A percentile compares a stretch with the other conserved stretches of the same genome.
phyloP scores from a whole-genome alignment of 2,113 vertebrate genomes.

The Odontophorus gujanensis region DNA sequence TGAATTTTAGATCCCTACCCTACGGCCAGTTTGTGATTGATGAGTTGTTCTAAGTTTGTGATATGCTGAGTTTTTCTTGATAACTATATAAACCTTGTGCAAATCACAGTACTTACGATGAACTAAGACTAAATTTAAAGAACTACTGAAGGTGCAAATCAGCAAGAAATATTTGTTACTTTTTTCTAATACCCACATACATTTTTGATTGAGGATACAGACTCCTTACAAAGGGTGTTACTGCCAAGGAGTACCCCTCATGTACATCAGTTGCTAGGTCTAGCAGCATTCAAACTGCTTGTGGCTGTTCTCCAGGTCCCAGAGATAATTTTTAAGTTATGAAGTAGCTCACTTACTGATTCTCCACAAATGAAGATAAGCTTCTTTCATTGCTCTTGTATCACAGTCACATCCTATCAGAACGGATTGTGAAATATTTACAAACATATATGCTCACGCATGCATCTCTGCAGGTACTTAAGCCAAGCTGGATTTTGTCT shows the following conservation, averaged over 20 bases:
- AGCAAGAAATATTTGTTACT: not conserved
- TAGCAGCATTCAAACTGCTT: not conserved
- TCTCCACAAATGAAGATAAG: accelerated
- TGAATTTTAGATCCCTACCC: not conserved
- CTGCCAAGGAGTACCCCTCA: not conserved
- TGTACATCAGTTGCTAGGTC: not conserved
- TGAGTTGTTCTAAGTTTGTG: too few relatives aligned
- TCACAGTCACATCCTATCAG: not conserved
- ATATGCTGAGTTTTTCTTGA: not conserved
- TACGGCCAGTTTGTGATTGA: not conserved
- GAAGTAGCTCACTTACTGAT: not conserved
- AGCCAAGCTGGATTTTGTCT: not conserved
- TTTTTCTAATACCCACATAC: not conserved
- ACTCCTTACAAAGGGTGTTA: not conserved
- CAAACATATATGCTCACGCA: not conserved
- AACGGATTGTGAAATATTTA: not conserved
- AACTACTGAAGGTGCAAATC: not conserved
- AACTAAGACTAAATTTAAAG: not conserved
- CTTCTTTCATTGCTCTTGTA: not conserved
- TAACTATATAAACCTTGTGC: not conserved
- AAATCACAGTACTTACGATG: not conserved
- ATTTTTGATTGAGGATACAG: not conserved
- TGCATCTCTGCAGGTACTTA: not conserved
- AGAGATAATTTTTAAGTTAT: not conserved
- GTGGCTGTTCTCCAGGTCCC: not conserved